Base-by-base conservation (phyloP, 2,113 vertebrate genomes). In the Oreotrochilus melanogaster region DNA sequence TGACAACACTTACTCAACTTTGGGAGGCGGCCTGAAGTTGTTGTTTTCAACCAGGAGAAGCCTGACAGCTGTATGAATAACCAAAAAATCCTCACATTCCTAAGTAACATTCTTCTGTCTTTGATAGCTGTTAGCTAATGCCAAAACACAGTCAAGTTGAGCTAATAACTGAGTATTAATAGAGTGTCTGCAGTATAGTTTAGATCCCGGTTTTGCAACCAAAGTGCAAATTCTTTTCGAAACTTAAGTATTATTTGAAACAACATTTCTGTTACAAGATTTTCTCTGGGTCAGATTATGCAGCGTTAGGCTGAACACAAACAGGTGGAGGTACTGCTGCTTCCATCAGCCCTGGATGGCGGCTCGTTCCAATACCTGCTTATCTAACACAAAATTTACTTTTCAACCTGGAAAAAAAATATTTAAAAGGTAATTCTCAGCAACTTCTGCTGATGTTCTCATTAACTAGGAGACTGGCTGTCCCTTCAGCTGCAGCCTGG, bases 1-100 rank as follows among this genome's bases (percentile, higher is more conserved):
- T 98, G 78, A 99, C 98, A 37, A 99, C 99, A 82, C 99, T 99
- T 56, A 99, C 94, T 99, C 99, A n/a, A 99, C 99, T 98, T 99
- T 99, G 28, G 99, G 99, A 87, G 99, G 99, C 65, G 99, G 99
- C 62, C 98, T 98, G 97, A 99, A 99, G 93, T 99, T 99, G 93
- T 99, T 99, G 96, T 99, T 99, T 70, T 99, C 99, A 71, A 99
- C 99, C 99, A 88, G 48, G 47, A 82, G 93, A 94, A 97, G 91
- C 53, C 43, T 42, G 82, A 72, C 31, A 86, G 15, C 70, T 82
- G 18, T 73, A 92, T 50, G 93, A 96, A 66, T 61, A 94, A 81
- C 35, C 67, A 92, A 57, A 25, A 95, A 88, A 75, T 50, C 65
- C 47, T 31, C n/a, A 51, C 7, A 79, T 12, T 18, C 35, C 35